A percentile compares a stretch with the other conserved stretches of the same genome.
These are phyloP conservation scores for Gasteruption jaculator DNA, from an alignment of 2,888 invertebrate genomes.

Conservation along the genomic window DNA sequence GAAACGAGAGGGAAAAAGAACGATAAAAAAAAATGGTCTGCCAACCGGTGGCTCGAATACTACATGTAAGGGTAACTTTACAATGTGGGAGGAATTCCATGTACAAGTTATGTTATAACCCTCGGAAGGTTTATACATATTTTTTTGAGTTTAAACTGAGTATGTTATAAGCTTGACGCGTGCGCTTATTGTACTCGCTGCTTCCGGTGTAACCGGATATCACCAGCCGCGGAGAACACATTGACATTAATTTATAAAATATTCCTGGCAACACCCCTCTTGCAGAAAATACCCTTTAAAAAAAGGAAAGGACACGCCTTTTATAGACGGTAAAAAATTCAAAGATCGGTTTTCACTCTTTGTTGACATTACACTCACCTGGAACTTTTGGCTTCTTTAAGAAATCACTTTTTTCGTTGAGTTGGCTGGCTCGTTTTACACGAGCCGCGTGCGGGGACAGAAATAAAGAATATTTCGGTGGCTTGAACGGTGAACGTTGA, in stretches of 20 bases:
- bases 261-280: constrained; percentile 41
- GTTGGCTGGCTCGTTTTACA: too few species aligned
- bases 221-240: constrained; percentile 40
- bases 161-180: constrained; percentile 28
- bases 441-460: too few species aligned
- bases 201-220: constrained; percentile 52
- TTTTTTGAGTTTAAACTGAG: constrained; percentile 27
- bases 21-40: constrained; percentile 11
- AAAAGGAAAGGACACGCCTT: too few species aligned
- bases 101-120: too few species aligned
- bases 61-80: constrained; percentile 28
- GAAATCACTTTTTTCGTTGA: too few species aligned
- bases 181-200: constrained; percentile 39
- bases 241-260: constrained; percentile 52
- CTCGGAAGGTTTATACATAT: constrained; percentile 27
- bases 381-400: too few species aligned
- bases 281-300: too few species aligned
- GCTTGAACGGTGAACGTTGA: too few species aligned
- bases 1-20: constrained; percentile 22
- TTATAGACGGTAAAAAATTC: too few species aligned
- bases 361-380: too few species aligned
- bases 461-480: too few species aligned
- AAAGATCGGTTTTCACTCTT: too few species aligned
- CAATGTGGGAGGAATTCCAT: constrained; percentile 41
- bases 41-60: constrained; percentile 23